Base-by-base conservation (phyloP, 1,140 invertebrate species). In the Nephila pilipes region DNA sequence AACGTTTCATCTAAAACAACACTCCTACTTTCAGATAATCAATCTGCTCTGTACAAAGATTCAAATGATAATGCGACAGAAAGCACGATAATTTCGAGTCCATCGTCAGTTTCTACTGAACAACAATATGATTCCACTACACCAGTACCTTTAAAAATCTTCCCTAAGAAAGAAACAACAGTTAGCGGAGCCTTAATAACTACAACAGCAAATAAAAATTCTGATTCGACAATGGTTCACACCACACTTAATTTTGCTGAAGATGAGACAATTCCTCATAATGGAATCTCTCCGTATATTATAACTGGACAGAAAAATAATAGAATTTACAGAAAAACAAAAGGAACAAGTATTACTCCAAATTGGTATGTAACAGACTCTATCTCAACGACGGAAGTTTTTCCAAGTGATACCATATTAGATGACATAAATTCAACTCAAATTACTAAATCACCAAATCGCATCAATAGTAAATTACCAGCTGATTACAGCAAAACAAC, bases 401-500 rank as follows among this genome's bases (percentile, higher is more conserved):
- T 14, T 75, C 20, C 69, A 32, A 16, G 1, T 32, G 32, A 32
- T 32, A 75, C 6, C 20, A 75, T 29, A 18, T 75, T 75, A 32
- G 16, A 1, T 32, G 8, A 29, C n/a, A 32, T 29, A 16, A 75
- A 12, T 29, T 32, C 85, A 36, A 63, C 29, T 36, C 55, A 38
- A 75, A 88, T 10, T 69, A 88, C 63, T 20, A 88, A 54, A 75
- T 3, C 20, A 75, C 38, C 60, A 46, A 88, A 22, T 85, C 91
- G 83, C 10, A 87, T 87, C 14, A 87, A 93, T 25, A 58, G 65
- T 65, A 79, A 87, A 60, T 54, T 58, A 38, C 54, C 81, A n/a
- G 85, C 57, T 20, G 16, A 58, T 32, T 22, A 57, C 22, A 57
- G 29, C 25, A 92, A 85, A 10, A 55, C 60, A 3, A 25, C 36